phyloP scores from a whole-genome alignment of 1,140 invertebrate species.

The Sminthurinus signatus region DNA sequence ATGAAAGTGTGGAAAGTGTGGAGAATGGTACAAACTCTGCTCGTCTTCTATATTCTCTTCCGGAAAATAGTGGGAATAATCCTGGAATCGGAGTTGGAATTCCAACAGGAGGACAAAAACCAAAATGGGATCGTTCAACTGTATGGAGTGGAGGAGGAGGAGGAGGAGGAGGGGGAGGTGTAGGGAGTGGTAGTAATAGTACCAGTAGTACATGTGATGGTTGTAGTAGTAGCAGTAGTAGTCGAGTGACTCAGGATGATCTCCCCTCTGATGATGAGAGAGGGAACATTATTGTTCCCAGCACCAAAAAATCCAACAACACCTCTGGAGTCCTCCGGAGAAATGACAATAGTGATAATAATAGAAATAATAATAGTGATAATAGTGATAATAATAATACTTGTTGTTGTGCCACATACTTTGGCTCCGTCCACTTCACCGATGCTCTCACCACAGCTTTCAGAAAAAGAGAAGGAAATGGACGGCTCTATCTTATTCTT shows the following conservation, averaged over 20 bases:
- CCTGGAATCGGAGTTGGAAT: no score
- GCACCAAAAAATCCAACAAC: background rate
- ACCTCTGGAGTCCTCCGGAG: background rate
- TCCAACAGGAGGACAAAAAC: no score
- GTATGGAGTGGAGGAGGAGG: background rate
- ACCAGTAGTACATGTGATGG: background rate
- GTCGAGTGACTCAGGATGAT: conserved; percentile 1
- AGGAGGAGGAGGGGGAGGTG: background rate
- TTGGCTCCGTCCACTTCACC: conserved; percentile 41
- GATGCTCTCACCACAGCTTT: conserved; percentile 45
- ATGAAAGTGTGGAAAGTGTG: no score
- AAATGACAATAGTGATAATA: no score
- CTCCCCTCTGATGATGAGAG: background rate
- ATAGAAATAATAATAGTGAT: background rate
- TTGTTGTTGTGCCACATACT: conserved; percentile 27
- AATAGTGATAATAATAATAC: conserved; percentile 9
- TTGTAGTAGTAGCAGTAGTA: conserved; percentile 3
- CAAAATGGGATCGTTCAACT: no score
- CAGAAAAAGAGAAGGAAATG: conserved; percentile 43
- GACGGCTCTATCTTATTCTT: conserved; percentile 43
- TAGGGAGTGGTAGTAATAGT: background rate
- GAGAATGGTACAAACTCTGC: no score
- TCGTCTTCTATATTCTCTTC: no score
- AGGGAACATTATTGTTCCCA: background rate
- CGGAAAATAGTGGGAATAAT: no score